Percentiles rank a stretch among this genome's conserved stretches.
These are phyloP conservation scores for Eupeodes latifasciatus DNA, from an alignment of 2,888 invertebrate genomes.

Conservation along the genomic window DNA sequence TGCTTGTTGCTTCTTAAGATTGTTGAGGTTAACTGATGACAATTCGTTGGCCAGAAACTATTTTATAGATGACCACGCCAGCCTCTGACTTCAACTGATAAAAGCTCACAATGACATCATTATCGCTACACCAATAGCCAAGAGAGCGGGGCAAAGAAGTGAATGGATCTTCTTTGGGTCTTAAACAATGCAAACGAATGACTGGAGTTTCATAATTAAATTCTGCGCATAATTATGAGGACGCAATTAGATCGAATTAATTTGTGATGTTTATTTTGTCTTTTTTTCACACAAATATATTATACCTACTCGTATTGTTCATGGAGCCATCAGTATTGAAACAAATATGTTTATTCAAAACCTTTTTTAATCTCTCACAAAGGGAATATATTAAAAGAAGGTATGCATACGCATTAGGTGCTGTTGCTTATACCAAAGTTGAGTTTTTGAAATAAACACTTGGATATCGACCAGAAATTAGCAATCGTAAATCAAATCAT, in stretches of 20 bases:
- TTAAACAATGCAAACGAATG: constrained; percentile 10
- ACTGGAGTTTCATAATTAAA: constrained; percentile 55
- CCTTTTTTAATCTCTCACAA: neutral
- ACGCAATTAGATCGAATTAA: constrained; percentile 61
- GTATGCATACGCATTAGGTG: neutral
- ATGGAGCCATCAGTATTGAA: neutral
- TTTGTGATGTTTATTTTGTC: constrained; percentile 12
- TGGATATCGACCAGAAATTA: neutral
- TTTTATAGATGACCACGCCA: constrained; percentile 79
- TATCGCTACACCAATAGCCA: neutral
- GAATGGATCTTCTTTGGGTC: neutral
- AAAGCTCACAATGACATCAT: constrained; percentile 19
- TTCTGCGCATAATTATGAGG: constrained; percentile 57
- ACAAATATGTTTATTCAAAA: neutral
- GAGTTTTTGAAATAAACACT: neutral
- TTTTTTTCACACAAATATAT: neutral
- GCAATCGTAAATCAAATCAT: constrained; percentile 25
- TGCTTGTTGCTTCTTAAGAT: constrained; percentile 78
- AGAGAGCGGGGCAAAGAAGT: constrained; percentile 34
- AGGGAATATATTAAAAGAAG: neutral
- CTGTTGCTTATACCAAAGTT: neutral
- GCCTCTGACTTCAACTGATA: constrained; percentile 29
- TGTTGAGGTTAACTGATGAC: constrained; percentile 80
- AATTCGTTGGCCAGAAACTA: constrained; percentile 69
- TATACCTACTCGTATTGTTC: neutral